Conservation (phyloP, 2,888 invertebrate species). For the Marronus borbonicus region DNA sequence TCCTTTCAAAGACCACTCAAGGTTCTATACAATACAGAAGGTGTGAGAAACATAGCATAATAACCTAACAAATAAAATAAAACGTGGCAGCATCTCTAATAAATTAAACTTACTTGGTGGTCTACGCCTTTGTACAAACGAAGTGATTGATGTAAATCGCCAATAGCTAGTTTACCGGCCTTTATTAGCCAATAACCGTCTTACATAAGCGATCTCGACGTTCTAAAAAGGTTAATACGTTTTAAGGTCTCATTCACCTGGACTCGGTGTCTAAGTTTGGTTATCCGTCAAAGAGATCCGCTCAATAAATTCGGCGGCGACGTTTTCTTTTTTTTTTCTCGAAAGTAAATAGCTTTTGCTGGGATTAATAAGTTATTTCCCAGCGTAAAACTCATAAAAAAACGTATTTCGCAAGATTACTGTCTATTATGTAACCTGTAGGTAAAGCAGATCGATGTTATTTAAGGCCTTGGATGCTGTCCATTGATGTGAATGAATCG, state of each 20-base stretch:
- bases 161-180: background rate
- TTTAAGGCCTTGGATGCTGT: background rate
- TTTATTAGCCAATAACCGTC: constrained; percentile 2
- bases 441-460: background rate
- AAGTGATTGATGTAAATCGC: background rate
- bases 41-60: background rate
- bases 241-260: constrained; percentile 1
- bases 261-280: background rate
- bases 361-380: constrained; percentile 19
- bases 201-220: background rate
- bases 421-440: constrained; percentile 16
- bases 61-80: background rate
- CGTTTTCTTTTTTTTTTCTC: background rate
- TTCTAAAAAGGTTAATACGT: constrained; percentile 1
- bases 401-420: constrained; percentile 3
- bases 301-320: background rate
- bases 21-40: background rate
- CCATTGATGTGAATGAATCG: background rate
- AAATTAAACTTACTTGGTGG: constrained; percentile 14
- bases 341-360: constrained; percentile 17
- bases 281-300: constrained; percentile 11
- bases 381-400: constrained; percentile 1
- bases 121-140: background rate
- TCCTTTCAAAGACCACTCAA: background rate
- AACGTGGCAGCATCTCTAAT: background rate